phyloP scores from a whole-genome alignment of 2,888 invertebrate species.

The Caenorhabditis uteleia region DNA sequence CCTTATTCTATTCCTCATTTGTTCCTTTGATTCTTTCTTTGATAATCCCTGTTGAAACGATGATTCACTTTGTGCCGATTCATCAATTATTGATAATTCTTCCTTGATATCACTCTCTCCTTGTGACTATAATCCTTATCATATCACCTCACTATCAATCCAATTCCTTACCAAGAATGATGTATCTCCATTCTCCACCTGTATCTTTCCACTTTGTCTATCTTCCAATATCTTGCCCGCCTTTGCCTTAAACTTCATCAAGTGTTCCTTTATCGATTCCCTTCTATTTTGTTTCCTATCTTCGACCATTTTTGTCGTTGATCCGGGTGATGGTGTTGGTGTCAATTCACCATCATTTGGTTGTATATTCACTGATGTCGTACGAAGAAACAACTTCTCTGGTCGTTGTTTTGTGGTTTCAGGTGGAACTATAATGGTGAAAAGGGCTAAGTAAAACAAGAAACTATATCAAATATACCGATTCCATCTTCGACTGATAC shows the following conservation, averaged over 20 bases:
- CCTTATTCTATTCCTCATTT: slow-evolving; percentile 30
- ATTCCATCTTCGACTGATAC: slow-evolving; percentile 27
- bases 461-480: slow-evolving; percentile 13
- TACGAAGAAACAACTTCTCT: slow-evolving; percentile 24
- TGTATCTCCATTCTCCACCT: no score
- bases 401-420: slow-evolving; percentile 4
- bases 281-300: slow-evolving; percentile 37
- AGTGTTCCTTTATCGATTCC: slow-evolving; percentile 53
- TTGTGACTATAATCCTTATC: slow-evolving; percentile 33
- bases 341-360: slow-evolving; percentile 24
- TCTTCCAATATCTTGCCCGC: slow-evolving; percentile 49
- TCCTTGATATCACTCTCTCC: slow-evolving; percentile 17
- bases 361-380: slow-evolving; percentile 20
- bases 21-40: slow-evolving; percentile 22
- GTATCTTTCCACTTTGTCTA: slow-evolving; percentile 20
- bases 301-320: slow-evolving; percentile 6
- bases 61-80: slow-evolving; percentile 14
- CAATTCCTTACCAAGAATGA: neutral
- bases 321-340: slow-evolving; percentile 9
- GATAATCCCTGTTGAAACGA: slow-evolving; percentile 17
- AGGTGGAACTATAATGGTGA: no score
- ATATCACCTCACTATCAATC: neutral
- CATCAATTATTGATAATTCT: slow-evolving; percentile 23
- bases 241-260: slow-evolving; percentile 47
- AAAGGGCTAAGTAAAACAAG: no score